Conservation (phyloP, 2,113 vertebrate genomes). For the Amblyopsis rosae region DNA sequence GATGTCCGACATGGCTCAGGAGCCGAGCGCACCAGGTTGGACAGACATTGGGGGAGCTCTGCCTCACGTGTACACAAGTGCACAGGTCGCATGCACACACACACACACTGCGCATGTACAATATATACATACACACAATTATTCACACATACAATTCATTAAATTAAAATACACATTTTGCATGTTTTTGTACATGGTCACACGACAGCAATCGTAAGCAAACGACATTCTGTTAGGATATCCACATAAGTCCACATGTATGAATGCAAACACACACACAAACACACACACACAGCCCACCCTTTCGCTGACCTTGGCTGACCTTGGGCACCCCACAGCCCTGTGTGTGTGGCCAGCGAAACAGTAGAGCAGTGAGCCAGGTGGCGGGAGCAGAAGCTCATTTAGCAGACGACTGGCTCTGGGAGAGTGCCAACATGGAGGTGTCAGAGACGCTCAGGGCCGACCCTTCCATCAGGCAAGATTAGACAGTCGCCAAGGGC, state of each 20-base stretch:
- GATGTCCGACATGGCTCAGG: slow-evolving; percentile 68
- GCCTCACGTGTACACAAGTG: background rate
- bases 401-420: slow-evolving; percentile 67
- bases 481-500: no score
- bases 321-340: slow-evolving; percentile 53
- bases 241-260: no score
- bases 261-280: background rate
- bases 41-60: slow-evolving; percentile 6
- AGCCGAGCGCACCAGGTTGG: slow-evolving; percentile 36
- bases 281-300: slow-evolving; percentile 39
- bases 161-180: background rate
- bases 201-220: no score
- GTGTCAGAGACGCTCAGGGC: no score
- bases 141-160: background rate
- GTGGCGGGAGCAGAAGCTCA: slow-evolving; percentile 53
- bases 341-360: slow-evolving; percentile 31
- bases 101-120: background rate
- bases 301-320: slow-evolving; percentile 52
- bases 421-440: slow-evolving; percentile 14
- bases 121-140: background rate
- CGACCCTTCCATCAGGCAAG: no score
- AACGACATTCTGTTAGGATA: no score
- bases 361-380: slow-evolving; percentile 36
- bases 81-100: slow-evolving; percentile 11
- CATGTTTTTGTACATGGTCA: no score